phyloP scores from a whole-genome alignment of 2,888 invertebrate species.

The Fragum sueziense region DNA sequence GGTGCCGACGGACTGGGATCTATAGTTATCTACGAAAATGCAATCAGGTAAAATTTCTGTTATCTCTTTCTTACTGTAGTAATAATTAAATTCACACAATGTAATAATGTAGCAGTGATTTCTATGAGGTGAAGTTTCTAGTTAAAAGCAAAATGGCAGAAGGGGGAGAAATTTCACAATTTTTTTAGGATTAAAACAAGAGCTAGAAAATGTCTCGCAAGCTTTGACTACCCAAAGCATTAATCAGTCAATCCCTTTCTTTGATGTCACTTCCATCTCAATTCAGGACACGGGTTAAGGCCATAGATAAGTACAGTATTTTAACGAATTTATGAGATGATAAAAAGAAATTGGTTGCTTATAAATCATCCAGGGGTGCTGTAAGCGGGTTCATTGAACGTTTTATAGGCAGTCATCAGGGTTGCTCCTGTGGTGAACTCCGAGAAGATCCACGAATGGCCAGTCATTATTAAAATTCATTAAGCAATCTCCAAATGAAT shows the following conservation, averaged over 20 bases:
- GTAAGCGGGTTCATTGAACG: conserved; percentile 19
- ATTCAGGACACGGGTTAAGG: conserved; percentile 15
- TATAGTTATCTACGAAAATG: too few relatives aligned
- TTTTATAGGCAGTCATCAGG: not conserved
- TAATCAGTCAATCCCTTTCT: not conserved
- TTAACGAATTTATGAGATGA: not conserved
- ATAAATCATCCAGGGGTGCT: not conserved
- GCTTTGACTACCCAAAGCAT: not conserved
- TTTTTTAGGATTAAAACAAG: not conserved
- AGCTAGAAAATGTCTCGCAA: not conserved
- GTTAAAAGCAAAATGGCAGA: not conserved
- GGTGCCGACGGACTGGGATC: too few relatives aligned
- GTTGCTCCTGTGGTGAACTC: not conserved
- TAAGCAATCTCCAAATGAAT: conserved; percentile 1
- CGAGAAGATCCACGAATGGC: conserved; percentile 11
- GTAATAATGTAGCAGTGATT: too few relatives aligned
- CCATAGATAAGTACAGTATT: not conserved
- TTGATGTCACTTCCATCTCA: not conserved
- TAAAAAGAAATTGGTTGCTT: conserved; percentile 12
- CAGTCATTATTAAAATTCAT: not conserved
- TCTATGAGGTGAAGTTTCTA: too few relatives aligned
- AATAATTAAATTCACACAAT: too few relatives aligned
- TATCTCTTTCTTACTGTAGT: too few relatives aligned
- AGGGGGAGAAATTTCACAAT: conserved; percentile 3
- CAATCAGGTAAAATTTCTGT: too few relatives aligned